phyloP scores from a whole-genome alignment of 1,140 invertebrate genomes.

The Gryon sp. region DNA sequence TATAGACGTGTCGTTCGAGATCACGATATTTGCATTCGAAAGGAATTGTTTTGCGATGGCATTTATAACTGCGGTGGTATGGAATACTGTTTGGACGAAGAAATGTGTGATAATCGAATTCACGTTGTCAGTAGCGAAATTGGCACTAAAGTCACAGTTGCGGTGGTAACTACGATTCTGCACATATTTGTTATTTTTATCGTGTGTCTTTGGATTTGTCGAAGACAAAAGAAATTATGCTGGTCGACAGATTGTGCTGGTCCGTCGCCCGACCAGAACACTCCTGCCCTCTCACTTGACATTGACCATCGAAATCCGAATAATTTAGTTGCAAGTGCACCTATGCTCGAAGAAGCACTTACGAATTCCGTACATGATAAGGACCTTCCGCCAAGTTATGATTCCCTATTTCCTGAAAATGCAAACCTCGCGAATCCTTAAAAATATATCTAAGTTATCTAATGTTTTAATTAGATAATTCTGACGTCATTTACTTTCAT shows the following conservation, averaged over 20 bases:
- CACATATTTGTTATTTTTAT: conserved; percentile 74
- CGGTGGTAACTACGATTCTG: conserved; percentile 73
- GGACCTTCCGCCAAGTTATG: conserved; percentile 77
- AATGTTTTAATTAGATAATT: conserved; percentile 55
- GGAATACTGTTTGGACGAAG: conserved; percentile 69
- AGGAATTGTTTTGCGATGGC: conserved; percentile 73
- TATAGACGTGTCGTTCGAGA: conserved; percentile 15
- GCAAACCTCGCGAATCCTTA: conserved; percentile 56
- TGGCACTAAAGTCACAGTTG: conserved; percentile 74
- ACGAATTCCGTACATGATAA: conserved; percentile 70
- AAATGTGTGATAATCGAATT: conserved; percentile 55
- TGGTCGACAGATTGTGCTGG: conserved; percentile 76
- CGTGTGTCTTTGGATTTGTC: conserved; percentile 74
- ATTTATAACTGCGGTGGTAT: conserved; percentile 71
- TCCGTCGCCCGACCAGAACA: conserved; percentile 52
- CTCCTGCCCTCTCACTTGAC: conserved; percentile 50
- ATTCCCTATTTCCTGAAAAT: conserved; percentile 76
- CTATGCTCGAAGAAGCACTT: conserved; percentile 73
- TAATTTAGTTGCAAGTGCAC: conserved; percentile 66
- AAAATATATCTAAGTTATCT: conserved; percentile 11
- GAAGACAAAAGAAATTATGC: conserved; percentile 72
- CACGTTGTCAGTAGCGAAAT: conserved; percentile 64
- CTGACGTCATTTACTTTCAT: no score
- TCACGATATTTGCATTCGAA: conserved; percentile 65
- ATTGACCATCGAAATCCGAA: conserved; percentile 32